Conservation (phyloP, 1,140 invertebrate genomes). For the Papilio polytes region DNA sequence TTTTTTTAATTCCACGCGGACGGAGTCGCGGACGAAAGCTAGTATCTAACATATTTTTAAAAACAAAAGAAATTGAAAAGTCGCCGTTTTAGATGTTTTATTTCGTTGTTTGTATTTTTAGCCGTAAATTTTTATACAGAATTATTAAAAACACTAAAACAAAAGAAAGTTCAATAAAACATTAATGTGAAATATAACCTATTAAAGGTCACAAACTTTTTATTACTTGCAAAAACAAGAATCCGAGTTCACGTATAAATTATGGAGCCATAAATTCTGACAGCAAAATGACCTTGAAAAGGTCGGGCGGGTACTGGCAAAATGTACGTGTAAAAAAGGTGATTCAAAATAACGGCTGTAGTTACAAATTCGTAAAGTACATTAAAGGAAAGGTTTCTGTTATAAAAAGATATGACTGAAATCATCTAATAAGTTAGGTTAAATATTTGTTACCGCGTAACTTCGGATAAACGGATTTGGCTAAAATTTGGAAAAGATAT, state of each 20-base stretch:
- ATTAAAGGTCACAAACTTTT: constrained; percentile 9
- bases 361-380: background rate
- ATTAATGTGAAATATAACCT: background rate
- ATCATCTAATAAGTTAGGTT: too few relatives aligned
- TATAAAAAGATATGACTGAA: too few relatives aligned
- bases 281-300: constrained; percentile 2
- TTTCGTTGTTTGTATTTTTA: too few relatives aligned
- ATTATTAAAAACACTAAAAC: background rate
- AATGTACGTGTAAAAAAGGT: constrained; percentile 21
- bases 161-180: background rate
- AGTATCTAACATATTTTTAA: too few relatives aligned
- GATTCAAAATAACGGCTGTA: background rate
- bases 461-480: too few relatives aligned
- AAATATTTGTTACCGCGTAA: too few relatives aligned
- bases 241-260: constrained; percentile 18
- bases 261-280: constrained; percentile 12
- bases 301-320: background rate
- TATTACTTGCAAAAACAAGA: constrained; percentile 1
- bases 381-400: background rate
- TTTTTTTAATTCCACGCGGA: too few relatives aligned
- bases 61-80: too few relatives aligned
- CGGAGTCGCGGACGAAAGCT: too few relatives aligned
- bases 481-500: too few relatives aligned
- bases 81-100: too few relatives aligned
- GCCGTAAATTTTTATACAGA: background rate